These are phyloP conservation scores for Edolisoma coerulescens DNA, from an alignment of 2,113 vertebrate genomes.

Conservation along the genomic window DNA sequence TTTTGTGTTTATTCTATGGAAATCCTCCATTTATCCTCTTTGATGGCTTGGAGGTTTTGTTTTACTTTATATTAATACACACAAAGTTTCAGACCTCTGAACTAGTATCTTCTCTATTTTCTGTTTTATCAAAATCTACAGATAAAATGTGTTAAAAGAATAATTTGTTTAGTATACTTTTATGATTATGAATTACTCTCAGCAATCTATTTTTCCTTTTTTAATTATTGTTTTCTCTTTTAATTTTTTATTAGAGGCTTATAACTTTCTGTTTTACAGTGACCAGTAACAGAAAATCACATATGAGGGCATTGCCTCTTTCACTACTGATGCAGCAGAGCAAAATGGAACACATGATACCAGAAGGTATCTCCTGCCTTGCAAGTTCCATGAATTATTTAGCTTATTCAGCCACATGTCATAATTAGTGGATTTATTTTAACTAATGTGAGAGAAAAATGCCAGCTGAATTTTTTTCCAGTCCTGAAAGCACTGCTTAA, in stretches of 20 bases:
- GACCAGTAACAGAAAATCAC: not conserved
- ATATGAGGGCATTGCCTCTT: not conserved
- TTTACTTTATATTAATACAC: not conserved
- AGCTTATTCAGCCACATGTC: not conserved
- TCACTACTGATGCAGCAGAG: not conserved
- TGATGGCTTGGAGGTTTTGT: not conserved
- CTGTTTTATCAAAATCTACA: not conserved
- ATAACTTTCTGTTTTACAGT: not conserved
- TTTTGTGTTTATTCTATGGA: not conserved
- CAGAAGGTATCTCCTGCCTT: slow-evolving; percentile 8
- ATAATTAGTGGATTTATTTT: not conserved
- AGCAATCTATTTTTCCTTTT: not conserved
- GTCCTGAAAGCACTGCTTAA: not conserved
- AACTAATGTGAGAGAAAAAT: not conserved
- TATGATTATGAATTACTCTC: not conserved
- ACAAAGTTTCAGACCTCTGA: not conserved
- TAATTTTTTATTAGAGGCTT: not conserved
- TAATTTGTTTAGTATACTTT: not conserved
- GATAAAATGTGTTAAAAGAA: not conserved
- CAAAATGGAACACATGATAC: not conserved
- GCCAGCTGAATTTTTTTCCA: not conserved
- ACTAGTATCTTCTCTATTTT: not conserved
- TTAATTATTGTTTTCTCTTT: not conserved
- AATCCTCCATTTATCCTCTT: not conserved
- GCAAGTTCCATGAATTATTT: slow-evolving; percentile 32